A percentile compares a stretch with the other conserved stretches of the same genome.
phyloP scores from a whole-genome alignment of 1,140 invertebrate genomes.

The Apolygus lucorum region DNA sequence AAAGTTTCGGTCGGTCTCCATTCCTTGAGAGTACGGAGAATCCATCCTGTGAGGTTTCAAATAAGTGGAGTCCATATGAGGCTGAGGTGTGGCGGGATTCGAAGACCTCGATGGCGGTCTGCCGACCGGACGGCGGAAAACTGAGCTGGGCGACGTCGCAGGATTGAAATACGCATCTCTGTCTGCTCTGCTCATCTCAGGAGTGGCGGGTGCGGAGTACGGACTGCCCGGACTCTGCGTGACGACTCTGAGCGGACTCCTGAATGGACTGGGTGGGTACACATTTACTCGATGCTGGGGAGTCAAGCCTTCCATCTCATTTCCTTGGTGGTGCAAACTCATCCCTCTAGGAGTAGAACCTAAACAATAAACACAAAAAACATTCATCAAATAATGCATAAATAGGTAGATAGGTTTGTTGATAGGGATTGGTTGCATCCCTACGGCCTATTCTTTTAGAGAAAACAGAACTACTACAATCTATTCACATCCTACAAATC shows the following conservation, averaged over 20 bases:
- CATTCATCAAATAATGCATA: no score
- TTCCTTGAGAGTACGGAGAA: background rate
- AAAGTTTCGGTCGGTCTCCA: background rate
- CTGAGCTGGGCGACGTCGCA: slow-evolving; percentile 41
- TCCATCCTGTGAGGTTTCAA: slow-evolving; percentile 38
- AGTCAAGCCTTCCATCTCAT: no score
- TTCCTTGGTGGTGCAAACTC: no score
- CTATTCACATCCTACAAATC: no score
- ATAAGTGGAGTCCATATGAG: slow-evolving; percentile 40
- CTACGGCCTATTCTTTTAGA: no score
- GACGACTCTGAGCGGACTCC: background rate
- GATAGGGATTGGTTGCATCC: no score
- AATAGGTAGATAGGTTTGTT: no score
- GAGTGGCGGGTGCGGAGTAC: background rate
- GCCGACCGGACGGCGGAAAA: slow-evolving; percentile 55
- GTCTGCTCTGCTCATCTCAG: background rate
- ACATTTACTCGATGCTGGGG: no score
- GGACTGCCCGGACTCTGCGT: slow-evolving; percentile 2
- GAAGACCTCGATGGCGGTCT: slow-evolving; percentile 51
- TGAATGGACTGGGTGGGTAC: background rate
- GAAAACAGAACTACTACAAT: no score
- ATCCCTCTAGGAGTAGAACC: no score
- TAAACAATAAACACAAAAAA: no score
- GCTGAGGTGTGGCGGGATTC: slow-evolving; percentile 28
- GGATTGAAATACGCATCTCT: background rate